Evolutionary conservation across 2,888 invertebrate genomes (phyloP).

Genomic region (Chrysomela aeneicollis): DNA sequence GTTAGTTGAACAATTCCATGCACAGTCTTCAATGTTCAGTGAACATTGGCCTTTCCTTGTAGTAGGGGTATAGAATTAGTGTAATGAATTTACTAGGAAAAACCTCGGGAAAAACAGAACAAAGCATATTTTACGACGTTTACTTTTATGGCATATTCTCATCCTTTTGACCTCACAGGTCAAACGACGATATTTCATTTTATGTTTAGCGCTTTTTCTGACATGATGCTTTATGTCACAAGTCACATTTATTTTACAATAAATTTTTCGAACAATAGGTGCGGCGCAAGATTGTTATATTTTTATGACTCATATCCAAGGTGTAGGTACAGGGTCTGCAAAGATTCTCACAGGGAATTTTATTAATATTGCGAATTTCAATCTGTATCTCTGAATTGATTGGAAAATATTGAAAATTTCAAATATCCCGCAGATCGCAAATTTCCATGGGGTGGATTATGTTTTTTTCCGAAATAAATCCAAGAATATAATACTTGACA

Average conservation of each 20-base stretch:
- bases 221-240: conserved; percentile 9
- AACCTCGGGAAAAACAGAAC: background rate
- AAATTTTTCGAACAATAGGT: conserved; percentile 19
- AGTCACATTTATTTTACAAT: conserved; percentile 8
- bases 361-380: too few species aligned
- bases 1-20: too few species aligned
- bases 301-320: background rate
- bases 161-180: conserved; percentile 6
- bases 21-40: too few species aligned
- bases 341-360: background rate
- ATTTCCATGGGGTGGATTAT: too few species aligned
- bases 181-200: conserved; percentile 6
- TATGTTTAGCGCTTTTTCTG: conserved; percentile 1
- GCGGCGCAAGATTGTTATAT: background rate
- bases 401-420: too few species aligned
- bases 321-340: background rate
- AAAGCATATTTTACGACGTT: conserved; percentile 1
- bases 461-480: too few species aligned
- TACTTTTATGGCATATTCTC: background rate
- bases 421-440: too few species aligned
- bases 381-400: too few species aligned
- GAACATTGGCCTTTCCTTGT: too few species aligned
- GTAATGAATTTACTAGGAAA: background rate
- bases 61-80: background rate
- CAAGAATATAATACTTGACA: too few species aligned